A percentile compares a stretch with the other conserved stretches of the same genome.
Evolutionary conservation across 2,797 vertebrate genomes (phyloP).

Genomic region (Limosa lapponica): DNA sequence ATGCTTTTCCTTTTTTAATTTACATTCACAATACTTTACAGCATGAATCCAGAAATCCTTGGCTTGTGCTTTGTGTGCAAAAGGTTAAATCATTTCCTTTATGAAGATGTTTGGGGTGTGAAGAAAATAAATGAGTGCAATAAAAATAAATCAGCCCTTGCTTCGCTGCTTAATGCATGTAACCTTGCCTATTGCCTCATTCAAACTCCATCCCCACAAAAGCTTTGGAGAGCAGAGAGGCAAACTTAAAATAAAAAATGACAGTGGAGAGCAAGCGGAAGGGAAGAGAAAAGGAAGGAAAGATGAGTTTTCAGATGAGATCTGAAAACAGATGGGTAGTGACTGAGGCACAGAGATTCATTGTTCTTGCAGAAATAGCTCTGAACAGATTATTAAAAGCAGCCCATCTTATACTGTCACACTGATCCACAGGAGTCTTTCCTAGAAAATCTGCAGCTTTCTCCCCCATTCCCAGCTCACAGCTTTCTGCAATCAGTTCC

Average conservation of each 20-base stretch:
- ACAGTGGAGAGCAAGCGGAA: neutral
- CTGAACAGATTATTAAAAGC: constrained; percentile 63
- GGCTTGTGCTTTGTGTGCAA: neutral
- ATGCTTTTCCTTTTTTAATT: neutral
- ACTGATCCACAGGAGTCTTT: neutral
- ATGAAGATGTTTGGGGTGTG: neutral
- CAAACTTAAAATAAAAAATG: constrained; percentile 9
- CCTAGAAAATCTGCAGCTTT: constrained; percentile 7
- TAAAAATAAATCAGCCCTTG: constrained; percentile 10
- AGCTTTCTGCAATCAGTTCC: neutral
- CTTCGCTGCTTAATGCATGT: neutral
- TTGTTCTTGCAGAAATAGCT: constrained; percentile 56
- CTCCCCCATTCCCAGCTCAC: neutral
- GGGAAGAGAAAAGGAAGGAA: constrained; percentile 29
- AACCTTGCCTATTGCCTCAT: neutral
- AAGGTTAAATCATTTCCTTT: constrained; percentile 30
- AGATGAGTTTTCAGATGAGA: constrained; percentile 36
- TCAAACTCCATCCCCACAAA: neutral
- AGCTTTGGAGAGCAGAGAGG: neutral
- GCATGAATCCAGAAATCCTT: neutral
- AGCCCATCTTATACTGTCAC: constrained; percentile 27
- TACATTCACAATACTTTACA: neutral
- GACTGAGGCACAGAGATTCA: constrained; percentile 53
- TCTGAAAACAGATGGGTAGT: constrained; percentile 60
- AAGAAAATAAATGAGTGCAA: constrained; percentile 8